Evolutionary conservation across 2,797 vertebrate genomes (phyloP), one percentile per base, ranked within the genome.

Genomic region (Galagoides demidoff): DNA sequence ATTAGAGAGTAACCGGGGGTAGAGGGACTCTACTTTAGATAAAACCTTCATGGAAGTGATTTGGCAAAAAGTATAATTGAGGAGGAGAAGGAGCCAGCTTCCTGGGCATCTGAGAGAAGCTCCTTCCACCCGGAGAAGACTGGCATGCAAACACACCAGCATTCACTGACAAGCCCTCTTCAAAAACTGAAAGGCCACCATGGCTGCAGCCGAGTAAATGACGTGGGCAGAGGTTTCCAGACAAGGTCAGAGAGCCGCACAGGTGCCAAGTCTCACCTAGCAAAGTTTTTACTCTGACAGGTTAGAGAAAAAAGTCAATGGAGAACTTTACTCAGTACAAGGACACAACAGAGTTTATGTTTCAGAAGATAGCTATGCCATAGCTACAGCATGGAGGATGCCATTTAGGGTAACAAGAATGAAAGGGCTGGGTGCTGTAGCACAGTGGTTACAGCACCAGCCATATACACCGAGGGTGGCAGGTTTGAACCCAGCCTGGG

Each of bases 221-320:
- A 64, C 0, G 17, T 22, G 31, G 43, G 77, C 55, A 34, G 16
- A 49, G 17, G 78, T 37, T 64, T 73, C 71, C 82, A 74, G 76
- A 74, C 22, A 45, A 93, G 84, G 45, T 95, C 83, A 85, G 73
- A 82, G 27, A 64, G 57, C 43, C 52, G 92, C 89, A 81, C 68
- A 83, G 57, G 59, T 52, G 68, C 74, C 81, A 61, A 92, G 95
- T 70, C 85, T 88, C 55, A 85, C 8, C 71, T 39, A 68, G 66
- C 23, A 63, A 92, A 34, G 57, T 14, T 37, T 90, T 64, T 43
- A 85, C 73, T 92, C 77, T 90, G 64, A 84, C 23, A n/a, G 63
- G 31, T 59, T 5, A 29, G 45, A 83, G n/a, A 84, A 92, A 23
- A 61, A 91, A 95, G 89, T 86, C 61, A 95, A 61, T 8, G 61